phyloP scores from a whole-genome alignment of 1,140 invertebrate species.

The Teleogryllus occipitalis region DNA sequence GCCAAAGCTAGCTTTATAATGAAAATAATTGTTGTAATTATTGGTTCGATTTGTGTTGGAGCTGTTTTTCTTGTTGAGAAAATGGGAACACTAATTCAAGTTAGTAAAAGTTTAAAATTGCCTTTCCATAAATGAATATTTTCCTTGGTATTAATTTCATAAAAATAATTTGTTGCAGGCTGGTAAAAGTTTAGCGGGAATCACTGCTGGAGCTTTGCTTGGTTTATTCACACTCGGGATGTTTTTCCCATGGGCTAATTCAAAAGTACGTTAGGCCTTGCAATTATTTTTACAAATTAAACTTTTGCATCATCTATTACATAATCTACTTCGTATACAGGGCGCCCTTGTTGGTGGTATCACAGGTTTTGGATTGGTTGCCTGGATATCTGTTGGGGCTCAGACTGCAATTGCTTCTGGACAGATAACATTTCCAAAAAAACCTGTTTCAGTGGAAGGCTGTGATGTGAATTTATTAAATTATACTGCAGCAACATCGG shows the following conservation, averaged over 20 bases:
- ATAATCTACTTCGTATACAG: slow-evolving; percentile 37
- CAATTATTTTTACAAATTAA: neutral
- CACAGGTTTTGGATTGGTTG: slow-evolving; percentile 56
- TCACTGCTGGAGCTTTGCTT: slow-evolving; percentile 64
- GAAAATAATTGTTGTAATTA: slow-evolving; percentile 57
- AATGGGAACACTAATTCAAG: slow-evolving; percentile 56
- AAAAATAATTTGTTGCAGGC: slow-evolving; percentile 34
- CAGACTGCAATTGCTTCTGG: slow-evolving; percentile 61
- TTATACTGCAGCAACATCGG: neutral
- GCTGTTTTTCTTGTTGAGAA: slow-evolving; percentile 61
- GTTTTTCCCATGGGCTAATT: slow-evolving; percentile 63
- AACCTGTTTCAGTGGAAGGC: slow-evolving; percentile 22
- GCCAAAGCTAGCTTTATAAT: slow-evolving; percentile 54
- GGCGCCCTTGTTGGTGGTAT: slow-evolving; percentile 70
- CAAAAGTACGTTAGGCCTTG: slow-evolving; percentile 41
- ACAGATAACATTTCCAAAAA: slow-evolving; percentile 40
- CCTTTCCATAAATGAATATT: neutral
- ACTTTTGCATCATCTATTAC: neutral
- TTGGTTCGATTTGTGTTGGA: slow-evolving; percentile 51
- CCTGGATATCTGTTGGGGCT: slow-evolving; percentile 79
- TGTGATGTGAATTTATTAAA: slow-evolving; percentile 17
- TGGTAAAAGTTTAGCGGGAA: slow-evolving; percentile 54
- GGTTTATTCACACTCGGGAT: slow-evolving; percentile 71
- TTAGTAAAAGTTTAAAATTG: slow-evolving; percentile 24
- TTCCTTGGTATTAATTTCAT: neutral